Evolutionary conservation across 2,888 invertebrate species (phyloP), one percentile per base, ranked within the genome.

Genomic region (Drosophila nigricruria): DNA sequence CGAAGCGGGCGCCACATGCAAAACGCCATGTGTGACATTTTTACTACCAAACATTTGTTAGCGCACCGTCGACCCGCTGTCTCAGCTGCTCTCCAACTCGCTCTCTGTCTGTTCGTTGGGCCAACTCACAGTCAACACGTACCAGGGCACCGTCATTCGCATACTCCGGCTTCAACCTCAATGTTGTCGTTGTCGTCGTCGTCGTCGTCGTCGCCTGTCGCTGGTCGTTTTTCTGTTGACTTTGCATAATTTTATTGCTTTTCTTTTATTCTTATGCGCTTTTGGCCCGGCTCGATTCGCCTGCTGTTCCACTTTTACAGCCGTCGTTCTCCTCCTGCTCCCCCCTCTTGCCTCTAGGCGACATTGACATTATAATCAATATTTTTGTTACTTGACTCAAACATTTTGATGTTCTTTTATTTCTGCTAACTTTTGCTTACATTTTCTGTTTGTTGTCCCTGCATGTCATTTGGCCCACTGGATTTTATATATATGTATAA

Each of bases 171-270:
- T 49, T 42, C 67, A 23, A 14, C 43, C 43, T 60, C 20, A 50
- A 38, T 70, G 70, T 75, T 65, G 64, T 74, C 49, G 70, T 75
- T 65, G 64, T 74, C 49, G 66, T 60, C 70, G 47, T 34, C 62
- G 54, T 45, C 45, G 30, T 47, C 52, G 36, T 25, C 38, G 79
- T 78, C 79, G 79, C 61, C 79, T 68, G 79, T 78, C 77, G 74
- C 66, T 79, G 86, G 63, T 86, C 84, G 79, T 73, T 75, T 86
- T 88, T 88, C 84, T 87, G 89, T 88, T 87, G 89, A 89, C 88
- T 89, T 87, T 89, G 87, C 88, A 89, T 89, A 87, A 87, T 87
- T 87, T 87, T 87, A 89, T 87, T 89, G 85, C 82, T 89, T 89
- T 87, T 87, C 85, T 87, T 88, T 86, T 84, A 83, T 84, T 87